Percentiles rank a stretch among this genome's conserved stretches.
phyloP scores from a whole-genome alignment of 1,140 invertebrate species.

The Ceratina calcarata region DNA sequence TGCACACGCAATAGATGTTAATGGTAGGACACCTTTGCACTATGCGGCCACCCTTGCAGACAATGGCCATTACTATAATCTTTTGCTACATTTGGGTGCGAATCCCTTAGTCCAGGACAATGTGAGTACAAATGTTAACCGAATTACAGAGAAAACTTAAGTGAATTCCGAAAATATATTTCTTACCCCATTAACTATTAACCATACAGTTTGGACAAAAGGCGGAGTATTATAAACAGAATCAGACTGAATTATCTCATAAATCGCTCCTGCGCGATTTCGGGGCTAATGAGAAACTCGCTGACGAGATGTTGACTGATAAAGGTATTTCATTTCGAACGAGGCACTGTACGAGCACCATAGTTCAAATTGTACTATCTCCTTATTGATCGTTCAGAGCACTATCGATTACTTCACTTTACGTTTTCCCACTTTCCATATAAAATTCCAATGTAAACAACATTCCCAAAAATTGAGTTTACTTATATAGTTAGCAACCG shows the following conservation, averaged over 20 bases:
- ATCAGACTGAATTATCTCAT: conserved; percentile 86
- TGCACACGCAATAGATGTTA: conserved; percentile 86
- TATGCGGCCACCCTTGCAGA: conserved; percentile 93
- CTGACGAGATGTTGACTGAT: conserved; percentile 86
- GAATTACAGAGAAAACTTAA: not conserved
- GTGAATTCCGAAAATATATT: not conserved
- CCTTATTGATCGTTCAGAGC: conserved; percentile 6
- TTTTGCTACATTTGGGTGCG: conserved; percentile 91
- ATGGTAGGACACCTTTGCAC: conserved; percentile 94
- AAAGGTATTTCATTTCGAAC: conserved; percentile 83
- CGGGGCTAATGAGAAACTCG: conserved; percentile 84
- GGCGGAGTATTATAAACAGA: conserved; percentile 87
- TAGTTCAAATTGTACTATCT: conserved; percentile 20
- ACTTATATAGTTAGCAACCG: not conserved
- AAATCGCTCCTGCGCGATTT: conserved; percentile 85
- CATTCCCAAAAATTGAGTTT: not conserved
- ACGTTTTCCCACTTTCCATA: not conserved
- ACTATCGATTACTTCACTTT: not conserved
- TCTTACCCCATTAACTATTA: conserved; percentile 5
- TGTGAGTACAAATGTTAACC: conserved; percentile 81
- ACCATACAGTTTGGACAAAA: conserved; percentile 85
- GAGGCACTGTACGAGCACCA: conserved; percentile 35
- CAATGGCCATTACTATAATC: conserved; percentile 93
- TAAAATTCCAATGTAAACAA: not conserved
- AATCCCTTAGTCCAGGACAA: conserved; percentile 91